A percentile compares a stretch with the other conserved stretches of the same genome.
Evolutionary conservation across 2,113 vertebrate species (phyloP).

Genomic region (Varanus salvator): DNA sequence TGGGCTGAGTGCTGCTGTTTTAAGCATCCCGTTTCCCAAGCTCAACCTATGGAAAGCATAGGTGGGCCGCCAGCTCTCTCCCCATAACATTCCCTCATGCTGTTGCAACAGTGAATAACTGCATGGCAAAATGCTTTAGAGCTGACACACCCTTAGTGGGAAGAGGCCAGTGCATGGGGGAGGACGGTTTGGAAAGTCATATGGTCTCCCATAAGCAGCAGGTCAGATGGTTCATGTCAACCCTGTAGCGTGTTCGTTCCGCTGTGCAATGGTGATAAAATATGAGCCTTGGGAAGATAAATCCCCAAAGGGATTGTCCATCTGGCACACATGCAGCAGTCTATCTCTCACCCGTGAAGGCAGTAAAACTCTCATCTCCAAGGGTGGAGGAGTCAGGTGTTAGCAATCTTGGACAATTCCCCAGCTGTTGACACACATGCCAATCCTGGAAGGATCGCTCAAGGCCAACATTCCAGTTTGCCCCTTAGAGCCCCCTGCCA

Average conservation of each 20-base stretch:
- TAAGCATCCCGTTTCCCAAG: not conserved
- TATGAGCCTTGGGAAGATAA: not conserved
- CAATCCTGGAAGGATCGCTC: not conserved
- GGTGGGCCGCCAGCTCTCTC: not conserved
- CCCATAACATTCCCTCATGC: not conserved
- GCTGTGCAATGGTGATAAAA: not conserved
- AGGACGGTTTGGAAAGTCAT: not conserved
- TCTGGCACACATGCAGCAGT: not conserved
- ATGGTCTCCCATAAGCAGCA: not conserved
- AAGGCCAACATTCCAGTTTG: not conserved
- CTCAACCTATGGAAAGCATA: not conserved
- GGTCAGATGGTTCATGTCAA: not conserved
- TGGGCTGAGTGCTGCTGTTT: not conserved
- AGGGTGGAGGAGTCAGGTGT: not conserved
- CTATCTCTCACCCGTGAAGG: not conserved
- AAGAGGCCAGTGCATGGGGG: not conserved
- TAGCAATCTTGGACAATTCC: not conserved
- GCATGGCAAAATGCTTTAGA: not conserved
- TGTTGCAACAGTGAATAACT: not conserved
- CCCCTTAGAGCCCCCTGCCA: not conserved
- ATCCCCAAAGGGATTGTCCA: not conserved
- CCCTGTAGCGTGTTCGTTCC: not conserved
- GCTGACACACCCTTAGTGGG: not conserved
- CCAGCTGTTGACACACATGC: not conserved
- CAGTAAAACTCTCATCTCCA: not conserved